Percentiles rank a stretch among this genome's conserved stretches.
Conservation (phyloP, 1,140 invertebrate species). For the Heliothis virescens region DNA sequence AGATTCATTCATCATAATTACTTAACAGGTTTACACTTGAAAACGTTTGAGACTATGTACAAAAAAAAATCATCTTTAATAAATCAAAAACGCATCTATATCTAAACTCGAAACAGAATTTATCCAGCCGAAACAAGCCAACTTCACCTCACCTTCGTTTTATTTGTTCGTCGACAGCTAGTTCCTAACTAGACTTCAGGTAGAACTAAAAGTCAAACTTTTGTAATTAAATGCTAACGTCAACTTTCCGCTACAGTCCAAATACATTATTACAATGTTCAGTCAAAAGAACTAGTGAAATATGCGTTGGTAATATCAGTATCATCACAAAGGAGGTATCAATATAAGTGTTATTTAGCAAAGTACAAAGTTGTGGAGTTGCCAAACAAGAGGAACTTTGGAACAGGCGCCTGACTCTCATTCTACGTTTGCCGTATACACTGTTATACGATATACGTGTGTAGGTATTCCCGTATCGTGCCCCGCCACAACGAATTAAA, state of each 20-base stretch:
- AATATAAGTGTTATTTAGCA: conserved; percentile 56
- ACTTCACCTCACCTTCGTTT: conserved; percentile 14
- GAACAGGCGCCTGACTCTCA: conserved; percentile 30
- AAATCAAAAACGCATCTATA: conserved; percentile 4
- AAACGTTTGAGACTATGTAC: no score
- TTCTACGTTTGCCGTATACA: conserved; percentile 40
- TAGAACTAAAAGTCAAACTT: conserved; percentile 30
- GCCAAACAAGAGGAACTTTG: conserved; percentile 54
- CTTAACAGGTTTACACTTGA: no score
- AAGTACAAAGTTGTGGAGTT: conserved; percentile 55
- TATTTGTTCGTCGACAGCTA: conserved; percentile 18
- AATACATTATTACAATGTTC: conserved; percentile 38
- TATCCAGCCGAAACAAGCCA: conserved; percentile 18
- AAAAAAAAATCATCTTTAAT: no score
- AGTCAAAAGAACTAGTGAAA: conserved; percentile 45
- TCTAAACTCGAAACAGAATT: conserved; percentile 4
- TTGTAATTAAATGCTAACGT: conserved; percentile 46
- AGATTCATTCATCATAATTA: no score
- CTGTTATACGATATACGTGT: conserved; percentile 25
- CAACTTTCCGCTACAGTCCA: not conserved
- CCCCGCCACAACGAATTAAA: conserved; percentile 66
- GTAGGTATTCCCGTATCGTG: conserved; percentile 33
- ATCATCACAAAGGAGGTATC: conserved; percentile 33
- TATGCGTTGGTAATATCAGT: not conserved
- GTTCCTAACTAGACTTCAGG: conserved; percentile 18